Evolutionary conservation across 2,888 invertebrate species (phyloP).

Genomic region (Amphimallon solstitiale): DNA sequence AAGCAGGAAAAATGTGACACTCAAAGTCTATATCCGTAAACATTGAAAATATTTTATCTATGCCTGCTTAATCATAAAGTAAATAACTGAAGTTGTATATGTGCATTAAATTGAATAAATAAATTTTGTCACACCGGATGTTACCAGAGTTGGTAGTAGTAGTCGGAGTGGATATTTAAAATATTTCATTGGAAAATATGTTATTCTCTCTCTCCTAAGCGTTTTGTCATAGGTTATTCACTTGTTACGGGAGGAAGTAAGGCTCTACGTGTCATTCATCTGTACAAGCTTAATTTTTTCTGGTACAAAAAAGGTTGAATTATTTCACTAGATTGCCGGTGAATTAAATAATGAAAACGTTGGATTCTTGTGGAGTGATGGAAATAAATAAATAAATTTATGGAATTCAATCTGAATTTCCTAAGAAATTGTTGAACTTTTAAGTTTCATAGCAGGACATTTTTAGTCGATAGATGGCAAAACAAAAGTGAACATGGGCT

Average conservation of each 20-base stretch:
- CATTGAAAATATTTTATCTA: background rate
- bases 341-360: too few species aligned
- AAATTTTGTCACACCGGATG: constrained; percentile 3
- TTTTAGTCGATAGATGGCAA: too few species aligned
- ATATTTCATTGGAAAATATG: constrained; percentile 4
- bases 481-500: too few species aligned
- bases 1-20: background rate
- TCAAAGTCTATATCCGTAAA: background rate
- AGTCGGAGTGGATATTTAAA: background rate
- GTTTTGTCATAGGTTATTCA: constrained; percentile 4
- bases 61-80: background rate
- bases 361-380: too few species aligned
- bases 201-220: background rate
- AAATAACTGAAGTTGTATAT: background rate
- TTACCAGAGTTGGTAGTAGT: background rate
- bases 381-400: too few species aligned
- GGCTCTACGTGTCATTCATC: background rate
- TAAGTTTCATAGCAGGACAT: too few species aligned
- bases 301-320: background rate
- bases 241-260: constrained; percentile 3
- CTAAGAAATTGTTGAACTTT: too few species aligned
- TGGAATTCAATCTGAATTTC: too few species aligned
- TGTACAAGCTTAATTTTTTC: background rate
- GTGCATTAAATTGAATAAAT: background rate
- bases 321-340: too few species aligned